These are phyloP conservation scores for Aplysia californica DNA, from an alignment of 1,140 invertebrate genomes.

Conservation along the genomic window DNA sequence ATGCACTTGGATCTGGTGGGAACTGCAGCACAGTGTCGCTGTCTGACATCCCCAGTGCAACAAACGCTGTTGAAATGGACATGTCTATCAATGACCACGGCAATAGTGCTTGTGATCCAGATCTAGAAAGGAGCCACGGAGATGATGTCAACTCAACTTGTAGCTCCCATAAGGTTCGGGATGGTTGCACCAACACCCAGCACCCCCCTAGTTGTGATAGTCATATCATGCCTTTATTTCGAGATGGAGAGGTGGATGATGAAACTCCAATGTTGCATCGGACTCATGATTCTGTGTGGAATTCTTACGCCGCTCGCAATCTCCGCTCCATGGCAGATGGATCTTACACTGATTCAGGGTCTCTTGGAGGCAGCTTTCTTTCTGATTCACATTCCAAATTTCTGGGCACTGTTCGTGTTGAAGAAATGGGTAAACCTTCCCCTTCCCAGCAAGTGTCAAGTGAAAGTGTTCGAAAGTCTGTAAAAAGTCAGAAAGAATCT, in stretches of 20 bases:
- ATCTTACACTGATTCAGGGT: constrained; percentile 43
- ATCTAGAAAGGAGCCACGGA: too few relatives aligned
- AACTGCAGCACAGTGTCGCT: too few relatives aligned
- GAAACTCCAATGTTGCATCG: constrained; percentile 57
- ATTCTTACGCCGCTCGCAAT: constrained; percentile 54
- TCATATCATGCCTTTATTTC: constrained; percentile 46
- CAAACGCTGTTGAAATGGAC: not conserved
- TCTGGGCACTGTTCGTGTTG: too few relatives aligned
- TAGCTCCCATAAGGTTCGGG: not conserved
- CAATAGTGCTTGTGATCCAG: too few relatives aligned
- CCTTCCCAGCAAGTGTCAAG: too few relatives aligned
- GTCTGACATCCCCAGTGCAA: too few relatives aligned
- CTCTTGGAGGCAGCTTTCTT: not conserved
- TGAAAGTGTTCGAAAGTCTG: too few relatives aligned
- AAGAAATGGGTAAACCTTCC: too few relatives aligned
- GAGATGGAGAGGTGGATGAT: constrained; percentile 46
- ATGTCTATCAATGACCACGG: not conserved
- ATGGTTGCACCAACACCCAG: too few relatives aligned
- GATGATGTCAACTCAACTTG: not conserved
- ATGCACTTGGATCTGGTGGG: too few relatives aligned
- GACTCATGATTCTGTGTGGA: constrained; percentile 53
- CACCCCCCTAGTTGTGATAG: constrained; percentile 43
- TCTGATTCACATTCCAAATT: too few relatives aligned
- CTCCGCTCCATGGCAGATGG: constrained; percentile 55
- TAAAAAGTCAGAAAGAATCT: too few relatives aligned